These are phyloP conservation scores for Hydractinia echinata DNA, from an alignment of 30 jellyfish, hydroid and myxozoan species.

Conservation along the genomic window DNA sequence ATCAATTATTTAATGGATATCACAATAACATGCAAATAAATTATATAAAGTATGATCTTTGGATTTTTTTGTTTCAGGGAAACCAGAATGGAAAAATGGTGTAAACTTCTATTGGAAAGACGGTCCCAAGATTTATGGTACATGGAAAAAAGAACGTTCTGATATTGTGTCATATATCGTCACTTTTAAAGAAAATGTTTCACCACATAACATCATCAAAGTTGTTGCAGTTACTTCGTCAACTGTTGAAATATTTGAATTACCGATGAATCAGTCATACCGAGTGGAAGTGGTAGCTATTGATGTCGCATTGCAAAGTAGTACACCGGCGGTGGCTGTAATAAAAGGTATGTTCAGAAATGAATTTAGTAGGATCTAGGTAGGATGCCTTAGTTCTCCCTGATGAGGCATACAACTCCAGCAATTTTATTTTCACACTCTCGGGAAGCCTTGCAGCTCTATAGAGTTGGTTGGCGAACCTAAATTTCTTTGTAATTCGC, in stretches of 20 bases:
- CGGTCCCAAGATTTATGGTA: background rate
- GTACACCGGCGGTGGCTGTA: background rate
- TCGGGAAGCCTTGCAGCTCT: too few species aligned
- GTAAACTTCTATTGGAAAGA: background rate
- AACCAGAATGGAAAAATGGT: constrained; percentile 2
- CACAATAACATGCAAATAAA: too few species aligned
- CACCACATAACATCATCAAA: background rate
- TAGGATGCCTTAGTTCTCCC: too few species aligned
- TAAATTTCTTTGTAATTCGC: too few species aligned
- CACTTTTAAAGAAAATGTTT: background rate
- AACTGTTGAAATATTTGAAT: background rate
- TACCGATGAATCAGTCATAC: background rate
- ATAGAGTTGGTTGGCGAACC: too few species aligned
- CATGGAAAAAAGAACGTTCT: background rate
- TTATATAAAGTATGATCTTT: too few species aligned
- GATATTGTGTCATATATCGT: background rate
- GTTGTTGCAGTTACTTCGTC: background rate
- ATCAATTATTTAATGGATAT: too few species aligned
- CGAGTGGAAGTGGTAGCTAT: background rate
- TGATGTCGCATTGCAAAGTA: background rate
- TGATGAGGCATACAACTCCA: too few species aligned
- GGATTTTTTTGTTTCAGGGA: background rate
- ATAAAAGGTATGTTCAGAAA: background rate
- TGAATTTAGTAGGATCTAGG: too few species aligned
- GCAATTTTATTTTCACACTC: too few species aligned